Evolutionary conservation across 2,797 vertebrate species (phyloP).

Genomic region (Lepus oiostolus): DNA sequence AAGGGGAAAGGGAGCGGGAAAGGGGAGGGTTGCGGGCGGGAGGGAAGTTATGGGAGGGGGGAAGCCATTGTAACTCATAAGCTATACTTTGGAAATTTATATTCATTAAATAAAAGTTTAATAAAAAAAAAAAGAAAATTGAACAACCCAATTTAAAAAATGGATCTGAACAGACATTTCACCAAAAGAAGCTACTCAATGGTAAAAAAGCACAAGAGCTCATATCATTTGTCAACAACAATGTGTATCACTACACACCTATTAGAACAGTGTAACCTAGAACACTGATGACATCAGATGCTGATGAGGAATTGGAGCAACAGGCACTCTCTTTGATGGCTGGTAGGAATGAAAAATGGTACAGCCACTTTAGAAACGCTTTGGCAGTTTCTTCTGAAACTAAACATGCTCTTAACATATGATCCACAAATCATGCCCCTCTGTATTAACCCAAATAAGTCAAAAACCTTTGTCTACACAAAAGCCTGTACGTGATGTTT

Average conservation of each 20-base stretch:
- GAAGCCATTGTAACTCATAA: too few species aligned
- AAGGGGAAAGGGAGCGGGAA: too few species aligned
- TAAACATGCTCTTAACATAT: background rate
- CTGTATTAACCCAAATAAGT: background rate
- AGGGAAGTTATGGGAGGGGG: too few species aligned
- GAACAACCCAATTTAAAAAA: background rate
- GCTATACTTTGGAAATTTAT: too few species aligned
- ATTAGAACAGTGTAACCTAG: background rate
- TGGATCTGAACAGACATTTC: background rate
- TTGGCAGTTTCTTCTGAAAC: slow-evolving; percentile 21
- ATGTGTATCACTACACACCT: background rate
- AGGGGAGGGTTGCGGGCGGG: too few species aligned
- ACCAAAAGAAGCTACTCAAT: background rate
- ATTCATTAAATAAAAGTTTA: too few species aligned
- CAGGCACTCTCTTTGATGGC: background rate
- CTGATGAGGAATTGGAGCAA: background rate
- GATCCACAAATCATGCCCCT: background rate
- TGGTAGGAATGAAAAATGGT: background rate
- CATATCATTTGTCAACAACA: background rate
- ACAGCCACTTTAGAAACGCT: background rate
- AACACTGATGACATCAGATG: background rate
- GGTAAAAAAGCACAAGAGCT: background rate
- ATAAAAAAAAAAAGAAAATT: too few species aligned
- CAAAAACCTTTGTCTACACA: background rate
- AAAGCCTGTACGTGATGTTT: background rate